Conservation (phyloP, 2,888 invertebrate species). For the Arge pagana region DNA sequence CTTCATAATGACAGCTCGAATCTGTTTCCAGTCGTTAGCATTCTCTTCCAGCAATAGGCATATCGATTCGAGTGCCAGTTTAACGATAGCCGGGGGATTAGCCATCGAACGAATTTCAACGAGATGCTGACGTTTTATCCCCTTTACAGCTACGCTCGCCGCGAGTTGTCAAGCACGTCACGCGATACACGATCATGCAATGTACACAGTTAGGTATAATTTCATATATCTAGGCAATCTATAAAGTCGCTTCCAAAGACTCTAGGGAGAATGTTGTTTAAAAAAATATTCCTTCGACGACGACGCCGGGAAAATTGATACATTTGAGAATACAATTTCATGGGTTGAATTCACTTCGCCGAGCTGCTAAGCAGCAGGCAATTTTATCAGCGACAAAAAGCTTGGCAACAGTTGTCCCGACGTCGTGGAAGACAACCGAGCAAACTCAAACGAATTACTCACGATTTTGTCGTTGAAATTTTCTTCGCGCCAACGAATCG, state of each 20-base stretch:
- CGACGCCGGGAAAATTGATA: too few species aligned
- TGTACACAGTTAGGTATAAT: neutral
- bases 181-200: slow-evolving; percentile 14
- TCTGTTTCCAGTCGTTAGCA: slow-evolving; percentile 92
- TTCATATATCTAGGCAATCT: neutral
- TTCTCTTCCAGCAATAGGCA: slow-evolving; percentile 91
- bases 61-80: slow-evolving; percentile 92
- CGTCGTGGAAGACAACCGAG: too few species aligned
- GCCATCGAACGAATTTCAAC: slow-evolving; percentile 94
- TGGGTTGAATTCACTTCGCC: too few species aligned
- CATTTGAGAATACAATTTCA: too few species aligned
- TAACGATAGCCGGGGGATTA: slow-evolving; percentile 90
- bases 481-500: slow-evolving; percentile 1
- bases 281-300: neutral
- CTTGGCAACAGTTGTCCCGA: too few species aligned
- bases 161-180: slow-evolving; percentile 10
- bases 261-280: neutral
- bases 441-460: too few species aligned
- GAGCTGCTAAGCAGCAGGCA: too few species aligned
- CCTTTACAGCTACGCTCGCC: slow-evolving; percentile 77
- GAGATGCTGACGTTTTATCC: slow-evolving; percentile 94
- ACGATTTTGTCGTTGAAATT: slow-evolving; percentile 7
- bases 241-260: neutral
- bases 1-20: slow-evolving; percentile 87
- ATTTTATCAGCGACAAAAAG: too few species aligned